Percentiles rank a stretch among this genome's conserved stretches.
Evolutionary conservation across 2,113 vertebrate species (phyloP).

Genomic region (Meleagris gallopavo): DNA sequence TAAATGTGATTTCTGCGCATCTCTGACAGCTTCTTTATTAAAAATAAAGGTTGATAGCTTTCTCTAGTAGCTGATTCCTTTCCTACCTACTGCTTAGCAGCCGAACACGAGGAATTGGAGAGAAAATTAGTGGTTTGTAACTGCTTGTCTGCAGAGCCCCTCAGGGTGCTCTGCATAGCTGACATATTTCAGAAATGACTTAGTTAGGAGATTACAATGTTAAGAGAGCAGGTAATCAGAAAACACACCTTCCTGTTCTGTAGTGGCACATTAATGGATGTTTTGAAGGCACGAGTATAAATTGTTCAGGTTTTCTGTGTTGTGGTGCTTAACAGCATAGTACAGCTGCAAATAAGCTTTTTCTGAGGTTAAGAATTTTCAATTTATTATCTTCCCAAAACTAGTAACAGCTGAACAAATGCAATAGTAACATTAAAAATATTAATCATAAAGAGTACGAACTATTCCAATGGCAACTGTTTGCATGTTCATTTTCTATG

Average conservation of each 20-base stretch:
- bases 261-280: neutral
- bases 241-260: neutral
- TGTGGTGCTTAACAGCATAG: neutral
- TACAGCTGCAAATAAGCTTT: neutral
- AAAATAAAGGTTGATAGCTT: neutral
- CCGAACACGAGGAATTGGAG: neutral
- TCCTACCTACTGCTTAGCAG: neutral
- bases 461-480: neutral
- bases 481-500: neutral
- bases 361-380: neutral
- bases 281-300: neutral
- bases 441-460: neutral
- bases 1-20: neutral
- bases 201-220: neutral
- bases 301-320: neutral
- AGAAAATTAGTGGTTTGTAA: constrained; percentile 12
- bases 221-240: constrained; percentile 28
- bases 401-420: neutral
- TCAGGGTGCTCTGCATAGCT: constrained; percentile 59
- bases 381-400: neutral
- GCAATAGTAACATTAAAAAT: neutral
- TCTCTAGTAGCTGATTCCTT: neutral
- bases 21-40: neutral
- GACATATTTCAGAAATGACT: constrained; percentile 26
- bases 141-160: neutral